Conservation (phyloP, 2,797 vertebrate genomes). For the Ptychobarbus kaznakovi region DNA sequence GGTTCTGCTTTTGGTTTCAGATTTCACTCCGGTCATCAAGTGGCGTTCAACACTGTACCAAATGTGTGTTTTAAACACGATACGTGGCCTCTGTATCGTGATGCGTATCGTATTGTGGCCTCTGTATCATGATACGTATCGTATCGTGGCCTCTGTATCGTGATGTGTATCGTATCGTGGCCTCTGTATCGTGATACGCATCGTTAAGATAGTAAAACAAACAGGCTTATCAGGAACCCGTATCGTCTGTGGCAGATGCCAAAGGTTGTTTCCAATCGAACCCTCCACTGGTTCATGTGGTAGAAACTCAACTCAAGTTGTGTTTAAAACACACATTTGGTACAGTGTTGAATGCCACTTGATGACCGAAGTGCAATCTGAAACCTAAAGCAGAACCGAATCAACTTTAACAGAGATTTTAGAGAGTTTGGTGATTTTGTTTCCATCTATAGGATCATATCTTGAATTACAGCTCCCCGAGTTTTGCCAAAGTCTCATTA, state of each 20-base stretch:
- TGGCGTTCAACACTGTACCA: too few relatives aligned
- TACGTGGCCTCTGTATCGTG: too few relatives aligned
- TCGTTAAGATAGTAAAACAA: neutral
- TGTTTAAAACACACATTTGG: neutral
- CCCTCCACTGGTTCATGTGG: neutral
- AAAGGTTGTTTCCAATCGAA: constrained; percentile 2
- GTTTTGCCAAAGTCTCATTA: neutral
- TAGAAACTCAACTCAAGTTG: neutral
- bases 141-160: too few relatives aligned
- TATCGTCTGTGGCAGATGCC: constrained; percentile 1
- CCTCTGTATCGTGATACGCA: too few relatives aligned
- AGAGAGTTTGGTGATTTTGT: neutral
- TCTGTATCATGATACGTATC: too few relatives aligned
- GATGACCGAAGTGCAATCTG: neutral
- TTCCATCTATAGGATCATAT: neutral
- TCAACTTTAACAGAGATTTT: neutral
- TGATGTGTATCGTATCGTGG: too few relatives aligned
- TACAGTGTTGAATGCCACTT: neutral
- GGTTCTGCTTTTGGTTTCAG: too few relatives aligned
- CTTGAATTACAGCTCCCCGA: neutral
- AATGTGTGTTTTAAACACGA: too few relatives aligned
- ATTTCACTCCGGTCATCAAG: too few relatives aligned
- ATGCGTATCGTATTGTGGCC: too few relatives aligned
- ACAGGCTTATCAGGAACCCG: neutral
- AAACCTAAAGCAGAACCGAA: neutral